Base-by-base conservation (phyloP, 1,140 invertebrate species). In the Zaprionus taronus region DNA sequence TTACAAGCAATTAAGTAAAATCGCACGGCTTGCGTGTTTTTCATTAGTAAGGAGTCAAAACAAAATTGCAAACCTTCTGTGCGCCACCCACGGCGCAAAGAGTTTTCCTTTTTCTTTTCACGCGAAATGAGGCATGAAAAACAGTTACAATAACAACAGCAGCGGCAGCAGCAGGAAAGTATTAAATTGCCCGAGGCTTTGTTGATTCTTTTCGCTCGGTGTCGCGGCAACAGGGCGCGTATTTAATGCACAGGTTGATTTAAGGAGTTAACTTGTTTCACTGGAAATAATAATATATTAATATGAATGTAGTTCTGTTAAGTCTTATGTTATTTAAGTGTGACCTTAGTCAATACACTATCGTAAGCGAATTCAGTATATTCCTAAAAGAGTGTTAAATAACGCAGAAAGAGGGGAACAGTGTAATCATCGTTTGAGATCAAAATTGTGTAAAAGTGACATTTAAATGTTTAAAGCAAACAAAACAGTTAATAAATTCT, bases 181-280 rank as follows among this genome's bases (percentile, higher is more conserved):
- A 69, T 77, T 58, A 67, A 68, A 72, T 80, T 53, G 55, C 72
- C 49, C 2, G 22, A 51, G 41, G 60, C 47, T 41, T 36, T 64
- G 51, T 64, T 63, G 58, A 70, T 65, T 63, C 62, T 51, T 56
- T 17, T 75, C 28, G 56, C 57, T 55, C 24, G 34, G 34, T 26
- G 24, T 38, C 34, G 57, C 38, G 49, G 60, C 47, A 63, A 26
- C 28, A 68, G 51, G 31, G 44, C 14, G 36, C 53, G 20, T 60
- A 77, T 61, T 72, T 56, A 79, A 61, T 57, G 44, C 55, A 62
- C 55, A 73, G 58, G 55, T 53, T 65, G 65, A 51, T 64, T 70
- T 51, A 57, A 58, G 41, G 57, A 68, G 47, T 61, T 44, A 44
- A 61, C 36, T 57, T 20, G 28, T 7, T 47, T 11, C 22, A 34